phyloP scores from a whole-genome alignment of 2,797 vertebrate species.

The Oreortyx pictus region DNA sequence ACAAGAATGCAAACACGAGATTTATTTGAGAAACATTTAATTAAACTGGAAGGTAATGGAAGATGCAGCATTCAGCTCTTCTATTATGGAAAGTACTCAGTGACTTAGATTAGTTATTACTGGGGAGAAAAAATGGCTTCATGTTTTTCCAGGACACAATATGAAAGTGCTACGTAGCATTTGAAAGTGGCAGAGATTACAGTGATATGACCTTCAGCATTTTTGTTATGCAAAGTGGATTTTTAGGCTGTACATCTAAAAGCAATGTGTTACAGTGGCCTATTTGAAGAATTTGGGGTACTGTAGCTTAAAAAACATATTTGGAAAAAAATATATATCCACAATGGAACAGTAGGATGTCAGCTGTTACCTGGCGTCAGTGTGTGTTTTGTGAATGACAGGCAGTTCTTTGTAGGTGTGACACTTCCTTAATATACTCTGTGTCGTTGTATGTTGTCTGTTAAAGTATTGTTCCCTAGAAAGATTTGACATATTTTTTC shows the following conservation, averaged over 20 bases:
- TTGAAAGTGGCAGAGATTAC: background rate
- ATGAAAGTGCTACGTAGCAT: background rate
- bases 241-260: background rate
- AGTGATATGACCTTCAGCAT: background rate
- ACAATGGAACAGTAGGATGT: background rate
- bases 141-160: conserved; percentile 22
- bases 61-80: conserved; percentile 37
- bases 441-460: background rate
- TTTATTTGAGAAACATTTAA: conserved; percentile 74
- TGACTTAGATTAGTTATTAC: conserved; percentile 25
- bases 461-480: background rate
- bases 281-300: background rate
- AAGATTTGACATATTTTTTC: background rate
- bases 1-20: conserved; percentile 61
- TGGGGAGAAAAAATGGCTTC: conserved; percentile 9
- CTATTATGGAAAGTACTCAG: conserved; percentile 58
- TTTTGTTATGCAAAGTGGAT: background rate
- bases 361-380: background rate
- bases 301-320: background rate
- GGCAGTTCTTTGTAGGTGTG: background rate
- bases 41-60: conserved; percentile 73
- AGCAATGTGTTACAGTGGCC: background rate
- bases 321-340: background rate
- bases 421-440: background rate
- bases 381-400: background rate